Conservation (phyloP, 2,888 invertebrate species). For the Teleiodes luculella region DNA sequence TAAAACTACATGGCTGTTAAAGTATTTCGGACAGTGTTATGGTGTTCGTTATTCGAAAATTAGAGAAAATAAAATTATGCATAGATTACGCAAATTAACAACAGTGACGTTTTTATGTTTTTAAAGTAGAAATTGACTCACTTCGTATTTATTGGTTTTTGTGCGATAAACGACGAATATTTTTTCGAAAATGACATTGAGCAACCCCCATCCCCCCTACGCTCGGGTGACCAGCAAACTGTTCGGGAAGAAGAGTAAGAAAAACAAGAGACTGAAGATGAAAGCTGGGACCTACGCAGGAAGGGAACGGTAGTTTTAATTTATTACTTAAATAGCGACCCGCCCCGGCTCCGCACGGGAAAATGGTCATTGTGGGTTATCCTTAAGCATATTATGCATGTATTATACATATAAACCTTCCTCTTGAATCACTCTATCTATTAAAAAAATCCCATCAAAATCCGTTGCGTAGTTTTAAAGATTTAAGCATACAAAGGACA, state of each 20-base stretch:
- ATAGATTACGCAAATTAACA: not conserved
- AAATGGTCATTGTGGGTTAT: too few species aligned
- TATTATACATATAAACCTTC: too few species aligned
- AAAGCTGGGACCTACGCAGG: conserved; percentile 63
- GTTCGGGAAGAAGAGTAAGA: conserved; percentile 68
- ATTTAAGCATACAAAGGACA: too few species aligned
- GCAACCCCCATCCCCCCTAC: conserved; percentile 52
- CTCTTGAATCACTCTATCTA: too few species aligned
- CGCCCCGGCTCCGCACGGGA: too few species aligned
- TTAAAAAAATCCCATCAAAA: too few species aligned
- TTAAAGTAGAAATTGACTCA: not conserved
- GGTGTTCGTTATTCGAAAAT: not conserved
- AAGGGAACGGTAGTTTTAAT: conserved; percentile 63
- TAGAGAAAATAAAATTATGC: conserved; percentile 11
- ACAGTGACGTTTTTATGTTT: not conserved
- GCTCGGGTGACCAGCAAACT: conserved; percentile 58
- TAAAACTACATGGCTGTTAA: not conserved
- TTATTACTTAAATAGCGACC: too few species aligned
- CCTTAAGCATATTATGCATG: too few species aligned
- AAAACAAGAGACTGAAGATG: conserved; percentile 54
- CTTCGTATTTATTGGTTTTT: not conserved
- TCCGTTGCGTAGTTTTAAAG: too few species aligned
- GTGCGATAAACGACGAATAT: conserved; percentile 3
- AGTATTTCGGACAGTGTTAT: not conserved
- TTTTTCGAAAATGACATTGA: conserved; percentile 52